A percentile compares a stretch with the other conserved stretches of the same genome.
These are phyloP conservation scores for Sitophilus oryzae DNA, from an alignment of 1,140 invertebrate genomes.

Conservation along the genomic window DNA sequence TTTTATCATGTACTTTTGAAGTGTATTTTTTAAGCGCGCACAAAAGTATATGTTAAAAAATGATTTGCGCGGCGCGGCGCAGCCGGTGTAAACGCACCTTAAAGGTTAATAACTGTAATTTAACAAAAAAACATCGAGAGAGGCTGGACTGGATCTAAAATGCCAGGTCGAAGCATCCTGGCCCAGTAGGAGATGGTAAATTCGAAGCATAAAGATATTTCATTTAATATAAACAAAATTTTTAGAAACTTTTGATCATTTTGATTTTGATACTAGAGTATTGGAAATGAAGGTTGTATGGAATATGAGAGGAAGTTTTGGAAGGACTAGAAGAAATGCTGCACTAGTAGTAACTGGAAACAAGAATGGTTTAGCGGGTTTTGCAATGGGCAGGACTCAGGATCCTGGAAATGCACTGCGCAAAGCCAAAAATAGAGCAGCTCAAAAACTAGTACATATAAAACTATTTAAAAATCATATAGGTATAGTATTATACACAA, in stretches of 20 bases:
- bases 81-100: no score
- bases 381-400: constrained; percentile 64
- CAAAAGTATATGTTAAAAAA: no score
- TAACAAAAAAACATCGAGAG: no score
- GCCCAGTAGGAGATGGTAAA: constrained; percentile 69
- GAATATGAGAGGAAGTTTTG: constrained; percentile 81
- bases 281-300: constrained; percentile 75
- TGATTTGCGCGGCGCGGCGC: no score
- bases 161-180: constrained; percentile 78
- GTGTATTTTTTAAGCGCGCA: no score
- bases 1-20: no score
- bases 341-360: constrained; percentile 82
- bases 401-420: constrained; percentile 59
- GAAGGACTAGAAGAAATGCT: constrained; percentile 63
- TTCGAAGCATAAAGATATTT: not conserved
- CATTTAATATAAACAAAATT: constrained; percentile 20
- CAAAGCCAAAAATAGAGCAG: constrained; percentile 80
- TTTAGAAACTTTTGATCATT: constrained; percentile 76
- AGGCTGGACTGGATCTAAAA: constrained; percentile 79
- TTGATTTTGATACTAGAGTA: constrained; percentile 83
- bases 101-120: no score
- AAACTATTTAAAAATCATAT: constrained; percentile 78
- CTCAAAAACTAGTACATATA: constrained; percentile 78
- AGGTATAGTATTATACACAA: constrained; percentile 46
- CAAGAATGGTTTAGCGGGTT: constrained; percentile 78